Evolutionary conservation across 1,140 invertebrate genomes (phyloP).

Genomic region (Zaprionus davidi): DNA sequence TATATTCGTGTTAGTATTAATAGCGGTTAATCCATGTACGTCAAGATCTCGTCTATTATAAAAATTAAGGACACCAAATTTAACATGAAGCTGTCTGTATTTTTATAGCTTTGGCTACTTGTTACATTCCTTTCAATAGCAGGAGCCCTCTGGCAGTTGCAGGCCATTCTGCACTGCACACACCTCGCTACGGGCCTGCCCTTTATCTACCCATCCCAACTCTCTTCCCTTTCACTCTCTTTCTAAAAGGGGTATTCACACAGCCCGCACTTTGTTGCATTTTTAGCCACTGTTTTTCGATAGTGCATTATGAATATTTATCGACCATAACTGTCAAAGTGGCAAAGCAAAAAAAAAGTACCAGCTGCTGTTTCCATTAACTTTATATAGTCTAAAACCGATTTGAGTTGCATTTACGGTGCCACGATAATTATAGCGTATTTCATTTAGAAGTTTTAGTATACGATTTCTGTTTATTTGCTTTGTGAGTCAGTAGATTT

Average conservation of each 20-base stretch:
- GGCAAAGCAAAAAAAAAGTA: not conserved
- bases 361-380: not conserved
- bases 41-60: too few relatives aligned
- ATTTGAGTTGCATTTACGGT: not conserved
- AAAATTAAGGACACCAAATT: too few relatives aligned
- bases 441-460: too few relatives aligned
- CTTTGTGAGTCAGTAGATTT: constrained; percentile 22
- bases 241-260: not conserved
- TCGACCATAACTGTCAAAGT: not conserved
- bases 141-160: too few relatives aligned
- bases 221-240: not conserved
- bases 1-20: too few relatives aligned
- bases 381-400: not conserved
- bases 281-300: not conserved
- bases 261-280: not conserved
- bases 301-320: not conserved
- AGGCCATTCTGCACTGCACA: too few relatives aligned
- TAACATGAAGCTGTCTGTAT: too few relatives aligned
- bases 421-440: not conserved
- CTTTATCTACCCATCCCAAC: too few relatives aligned
- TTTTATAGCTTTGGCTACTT: too few relatives aligned
- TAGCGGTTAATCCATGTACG: too few relatives aligned
- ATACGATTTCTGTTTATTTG: constrained; percentile 10
- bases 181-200: too few relatives aligned
- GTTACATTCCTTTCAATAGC: too few relatives aligned